A percentile compares a stretch with the other conserved stretches of the same genome.
Evolutionary conservation across 23 tunicate species (phyloP).

Genomic region (Botrylloides violaceus): DNA sequence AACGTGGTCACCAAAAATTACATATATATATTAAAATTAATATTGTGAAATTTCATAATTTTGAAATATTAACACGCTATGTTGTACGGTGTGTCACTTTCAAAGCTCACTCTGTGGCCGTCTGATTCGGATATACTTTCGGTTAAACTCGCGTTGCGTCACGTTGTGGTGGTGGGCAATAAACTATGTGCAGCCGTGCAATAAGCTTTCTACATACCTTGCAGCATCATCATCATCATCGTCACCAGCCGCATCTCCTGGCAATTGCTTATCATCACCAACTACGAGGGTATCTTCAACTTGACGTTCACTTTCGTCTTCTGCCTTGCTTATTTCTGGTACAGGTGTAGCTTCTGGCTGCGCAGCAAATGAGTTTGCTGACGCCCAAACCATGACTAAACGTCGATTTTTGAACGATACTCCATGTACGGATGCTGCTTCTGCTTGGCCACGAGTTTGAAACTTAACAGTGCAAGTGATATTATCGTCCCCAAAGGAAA

Average conservation of each 20-base stretch:
- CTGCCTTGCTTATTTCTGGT: conserved; percentile 12
- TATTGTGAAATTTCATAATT: too few species aligned
- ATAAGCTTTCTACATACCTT: conserved; percentile 31
- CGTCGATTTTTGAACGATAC: conserved; percentile 42
- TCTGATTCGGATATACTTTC: too few species aligned
- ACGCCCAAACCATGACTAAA: conserved; percentile 46
- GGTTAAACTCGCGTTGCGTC: too few species aligned
- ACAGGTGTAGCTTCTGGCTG: conserved; percentile 1
- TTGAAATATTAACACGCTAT: too few species aligned
- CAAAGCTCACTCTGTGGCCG: too few species aligned
- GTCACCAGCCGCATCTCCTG: conserved; percentile 48
- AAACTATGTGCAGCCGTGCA: too few species aligned
- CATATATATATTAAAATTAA: too few species aligned
- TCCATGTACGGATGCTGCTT: conserved; percentile 63
- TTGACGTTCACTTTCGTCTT: background rate
- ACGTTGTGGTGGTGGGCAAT: too few species aligned
- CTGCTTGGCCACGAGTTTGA: conserved; percentile 70
- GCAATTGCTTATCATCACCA: conserved; percentile 2
- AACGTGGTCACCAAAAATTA: too few species aligned
- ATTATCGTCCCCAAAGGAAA: conserved; percentile 64
- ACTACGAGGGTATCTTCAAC: conserved; percentile 1
- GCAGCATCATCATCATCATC: conserved; percentile 64
- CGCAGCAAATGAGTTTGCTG: background rate
- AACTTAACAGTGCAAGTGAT: conserved; percentile 67
- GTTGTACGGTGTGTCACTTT: too few species aligned